A percentile compares a stretch with the other conserved stretches of the same genome.
phyloP scores from a whole-genome alignment of 2,888 invertebrate species.

The Drosophila buzzatii region DNA sequence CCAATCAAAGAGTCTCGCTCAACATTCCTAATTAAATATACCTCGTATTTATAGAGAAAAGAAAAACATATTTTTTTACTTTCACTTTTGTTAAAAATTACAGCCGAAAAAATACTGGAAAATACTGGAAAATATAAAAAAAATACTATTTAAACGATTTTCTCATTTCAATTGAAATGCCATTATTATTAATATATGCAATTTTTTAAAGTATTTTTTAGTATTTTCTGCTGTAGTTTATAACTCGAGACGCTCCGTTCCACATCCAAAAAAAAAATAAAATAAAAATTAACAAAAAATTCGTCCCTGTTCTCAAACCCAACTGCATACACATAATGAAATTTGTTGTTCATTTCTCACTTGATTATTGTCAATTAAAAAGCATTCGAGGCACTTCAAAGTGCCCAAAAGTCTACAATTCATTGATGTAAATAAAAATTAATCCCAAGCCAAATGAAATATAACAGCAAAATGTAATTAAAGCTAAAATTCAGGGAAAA shows the following conservation, averaged over 20 bases:
- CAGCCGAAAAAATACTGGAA: conserved; percentile 8
- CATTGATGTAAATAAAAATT: conserved; percentile 66
- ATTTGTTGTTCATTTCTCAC: conserved; percentile 17
- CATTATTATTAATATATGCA: not conserved
- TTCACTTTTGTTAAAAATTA: not conserved
- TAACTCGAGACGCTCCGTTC: conserved; percentile 17
- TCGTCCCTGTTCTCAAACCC: conserved; percentile 7
- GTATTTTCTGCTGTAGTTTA: conserved; percentile 40
- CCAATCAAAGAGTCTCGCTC: not conserved
- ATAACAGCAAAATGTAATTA: conserved; percentile 14
- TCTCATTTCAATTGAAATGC: not conserved
- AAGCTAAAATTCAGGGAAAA: conserved; percentile 12
- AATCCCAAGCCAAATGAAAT: conserved; percentile 28
- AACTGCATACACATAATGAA: not conserved
- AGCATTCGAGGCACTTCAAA: conserved; percentile 31
- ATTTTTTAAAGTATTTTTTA: too few relatives aligned
- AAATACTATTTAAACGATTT: not conserved
- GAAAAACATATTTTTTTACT: not conserved
- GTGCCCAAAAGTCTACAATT: conserved; percentile 51
- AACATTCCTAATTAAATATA: not conserved
- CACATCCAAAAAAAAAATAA: not conserved
- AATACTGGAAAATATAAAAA: not conserved
- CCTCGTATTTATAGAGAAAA: conserved; percentile 1
- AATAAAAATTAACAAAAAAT: not conserved
- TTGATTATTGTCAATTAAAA: conserved; percentile 18